Conservation (phyloP, 2,888 invertebrate genomes). For the Parelbella ahira region DNA sequence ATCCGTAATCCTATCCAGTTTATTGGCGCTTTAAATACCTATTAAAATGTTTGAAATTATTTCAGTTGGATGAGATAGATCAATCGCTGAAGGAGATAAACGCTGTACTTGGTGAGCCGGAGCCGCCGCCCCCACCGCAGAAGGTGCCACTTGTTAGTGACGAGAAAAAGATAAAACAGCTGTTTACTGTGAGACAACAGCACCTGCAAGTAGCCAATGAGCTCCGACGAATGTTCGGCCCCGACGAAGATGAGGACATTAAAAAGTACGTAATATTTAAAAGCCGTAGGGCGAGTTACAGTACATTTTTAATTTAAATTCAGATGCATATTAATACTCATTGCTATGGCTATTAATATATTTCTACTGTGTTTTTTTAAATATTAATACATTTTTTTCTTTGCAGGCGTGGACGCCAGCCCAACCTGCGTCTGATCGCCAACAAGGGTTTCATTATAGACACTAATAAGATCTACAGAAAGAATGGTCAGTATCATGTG, state of each 20-base stretch:
- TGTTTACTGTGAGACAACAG: conserved; percentile 36
- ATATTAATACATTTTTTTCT: background rate
- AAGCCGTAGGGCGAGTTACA: too few relatives aligned
- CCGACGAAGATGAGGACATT: conserved; percentile 35
- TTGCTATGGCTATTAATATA: too few relatives aligned
- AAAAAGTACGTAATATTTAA: conserved; percentile 13
- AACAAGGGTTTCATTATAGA: conserved; percentile 34
- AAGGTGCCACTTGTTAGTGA: too few relatives aligned
- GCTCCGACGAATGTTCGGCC: conserved; percentile 41
- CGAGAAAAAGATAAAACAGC: conserved; percentile 5
- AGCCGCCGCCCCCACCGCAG: conserved; percentile 14
- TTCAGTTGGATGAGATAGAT: conserved; percentile 55
- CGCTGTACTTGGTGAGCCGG: conserved; percentile 44
- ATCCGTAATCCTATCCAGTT: too few relatives aligned
- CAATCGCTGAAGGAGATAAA: conserved; percentile 50
- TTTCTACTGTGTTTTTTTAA: too few relatives aligned
- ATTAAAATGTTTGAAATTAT: conserved; percentile 4
- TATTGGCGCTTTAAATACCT: background rate
- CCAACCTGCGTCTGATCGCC: conserved; percentile 29
- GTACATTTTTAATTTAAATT: too few relatives aligned
- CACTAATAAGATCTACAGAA: conserved; percentile 31
- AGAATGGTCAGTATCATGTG: conserved; percentile 33
- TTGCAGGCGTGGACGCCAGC: conserved; percentile 35
- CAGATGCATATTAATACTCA: too few relatives aligned
- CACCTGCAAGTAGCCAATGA: conserved; percentile 43